A percentile compares a stretch with the other conserved stretches of the same genome.
Conservation (phyloP, 2,888 invertebrate species). For the Cataglyphis livida region DNA sequence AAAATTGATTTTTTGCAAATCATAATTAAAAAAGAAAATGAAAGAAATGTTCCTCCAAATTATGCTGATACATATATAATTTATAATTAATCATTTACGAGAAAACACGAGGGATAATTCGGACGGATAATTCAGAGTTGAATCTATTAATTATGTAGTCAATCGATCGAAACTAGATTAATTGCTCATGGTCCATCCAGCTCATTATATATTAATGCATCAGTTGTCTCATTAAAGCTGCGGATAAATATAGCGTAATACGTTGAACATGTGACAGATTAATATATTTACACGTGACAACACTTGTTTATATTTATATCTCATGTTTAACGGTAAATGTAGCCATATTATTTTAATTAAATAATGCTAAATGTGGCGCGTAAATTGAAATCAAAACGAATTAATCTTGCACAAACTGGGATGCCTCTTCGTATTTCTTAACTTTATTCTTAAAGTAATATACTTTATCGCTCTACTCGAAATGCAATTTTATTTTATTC, state of each 20-base stretch:
- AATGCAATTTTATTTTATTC: background rate
- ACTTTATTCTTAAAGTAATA: background rate
- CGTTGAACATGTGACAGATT: constrained; percentile 17
- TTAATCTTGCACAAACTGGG: background rate
- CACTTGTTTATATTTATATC: background rate
- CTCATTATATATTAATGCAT: constrained; percentile 40
- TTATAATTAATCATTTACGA: background rate
- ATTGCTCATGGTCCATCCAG: constrained; percentile 17
- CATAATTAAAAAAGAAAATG: background rate
- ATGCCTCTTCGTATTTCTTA: background rate
- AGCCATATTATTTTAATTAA: background rate
- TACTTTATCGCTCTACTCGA: background rate
- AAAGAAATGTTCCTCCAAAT: background rate
- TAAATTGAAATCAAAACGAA: constrained; percentile 1
- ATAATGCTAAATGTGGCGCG: background rate
- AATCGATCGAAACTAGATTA: constrained; percentile 40
- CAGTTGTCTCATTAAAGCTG: constrained; percentile 23
- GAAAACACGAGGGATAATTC: background rate
- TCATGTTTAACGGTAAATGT: background rate
- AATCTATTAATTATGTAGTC: constrained; percentile 45
- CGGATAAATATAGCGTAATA: constrained; percentile 22
- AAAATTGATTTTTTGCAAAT: background rate
- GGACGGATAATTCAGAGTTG: constrained; percentile 3
- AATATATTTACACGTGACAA: constrained; percentile 5
- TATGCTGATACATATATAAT: background rate